These are phyloP conservation scores for Microctenopoma lineatum DNA, from an alignment of 2,797 vertebrate genomes.

Conservation along the genomic window DNA sequence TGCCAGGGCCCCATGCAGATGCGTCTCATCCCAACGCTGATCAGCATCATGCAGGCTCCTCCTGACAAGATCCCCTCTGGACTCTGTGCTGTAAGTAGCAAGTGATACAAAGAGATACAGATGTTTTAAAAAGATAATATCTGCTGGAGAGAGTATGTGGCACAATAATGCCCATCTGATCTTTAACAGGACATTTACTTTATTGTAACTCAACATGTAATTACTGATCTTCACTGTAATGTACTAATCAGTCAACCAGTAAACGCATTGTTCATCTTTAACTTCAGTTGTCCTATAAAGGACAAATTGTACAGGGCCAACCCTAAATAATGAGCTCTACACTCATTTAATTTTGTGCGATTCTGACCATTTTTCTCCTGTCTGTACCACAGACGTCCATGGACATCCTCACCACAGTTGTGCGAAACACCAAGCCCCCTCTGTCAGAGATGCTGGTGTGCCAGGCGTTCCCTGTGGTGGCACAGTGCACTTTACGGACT, in stretches of 20 bases:
- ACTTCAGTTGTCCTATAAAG: neutral
- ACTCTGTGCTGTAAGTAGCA: conserved; percentile 92
- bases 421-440: conserved; percentile 94
- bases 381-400: conserved; percentile 89
- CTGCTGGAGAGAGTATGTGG: neutral
- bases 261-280: neutral
- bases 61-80: conserved; percentile 96
- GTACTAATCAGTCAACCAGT: neutral
- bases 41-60: conserved; percentile 99
- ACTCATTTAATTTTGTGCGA: too few species aligned
- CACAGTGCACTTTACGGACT: conserved; percentile 95
- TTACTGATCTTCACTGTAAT: neutral
- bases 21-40: conserved; percentile 96
- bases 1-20: conserved; percentile 98
- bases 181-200: neutral
- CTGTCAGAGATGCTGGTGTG: conserved; percentile 96
- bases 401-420: conserved; percentile 97
- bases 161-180: neutral
- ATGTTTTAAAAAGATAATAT: neutral
- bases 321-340: too few species aligned
- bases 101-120: neutral
- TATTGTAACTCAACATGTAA: too few species aligned
- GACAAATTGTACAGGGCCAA: neutral
- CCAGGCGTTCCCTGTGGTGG: conserved; percentile 96
- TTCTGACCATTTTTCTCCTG: neutral